Evolutionary conservation across 1,140 invertebrate genomes (phyloP), one percentile per base, ranked within the genome.

Genomic region (Leptoteleia sp.): DNA sequence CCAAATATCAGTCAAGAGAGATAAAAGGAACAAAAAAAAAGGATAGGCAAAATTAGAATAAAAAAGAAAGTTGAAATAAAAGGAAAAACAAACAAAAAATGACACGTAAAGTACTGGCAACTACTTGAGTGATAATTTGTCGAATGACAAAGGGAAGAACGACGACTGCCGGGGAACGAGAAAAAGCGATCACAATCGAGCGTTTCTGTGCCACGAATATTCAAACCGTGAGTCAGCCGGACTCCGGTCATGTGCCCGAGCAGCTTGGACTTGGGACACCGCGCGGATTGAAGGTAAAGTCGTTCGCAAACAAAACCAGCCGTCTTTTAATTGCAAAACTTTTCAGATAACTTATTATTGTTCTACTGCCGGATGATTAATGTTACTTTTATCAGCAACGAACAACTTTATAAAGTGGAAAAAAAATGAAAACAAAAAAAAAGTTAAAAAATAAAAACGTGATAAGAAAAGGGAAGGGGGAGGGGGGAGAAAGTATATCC

Each of bases 201-300:
- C 65, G 42, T 68, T 68, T 68, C 33, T 68, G 64, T 50, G 65
- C 29, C 35, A 50, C 37, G 47, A 50, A 67, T 61, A 61, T 59
- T 61, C 55, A 16, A 61, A 33, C 55, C 25, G 27, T 61, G 67
- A 71, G 67, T 71, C 67, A 71, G 13, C 13, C 67, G 38, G 27
- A 54, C 35, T 42, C 27, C 25, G 65, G 55, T 61, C 37, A 59
- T 59, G 38, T 59, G 45, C 45, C 35, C 48, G 45, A 15, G 37
- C 40, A 33, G 27, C 52, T 57, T 59, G 52, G 54, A 50, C 67
- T 50, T 43, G 67, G 45, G 54, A 70, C 65, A 25, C 22, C 1
- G n/a, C 15, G 22, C 40, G 17, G 40, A 35, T 42, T 38, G 64
- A 38, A 54, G 62, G 48, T 47, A 67, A 65, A 65, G 27, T 40